phyloP scores from a whole-genome alignment of 2,113 vertebrate species.

The Leptobrachium ailaonicum region DNA sequence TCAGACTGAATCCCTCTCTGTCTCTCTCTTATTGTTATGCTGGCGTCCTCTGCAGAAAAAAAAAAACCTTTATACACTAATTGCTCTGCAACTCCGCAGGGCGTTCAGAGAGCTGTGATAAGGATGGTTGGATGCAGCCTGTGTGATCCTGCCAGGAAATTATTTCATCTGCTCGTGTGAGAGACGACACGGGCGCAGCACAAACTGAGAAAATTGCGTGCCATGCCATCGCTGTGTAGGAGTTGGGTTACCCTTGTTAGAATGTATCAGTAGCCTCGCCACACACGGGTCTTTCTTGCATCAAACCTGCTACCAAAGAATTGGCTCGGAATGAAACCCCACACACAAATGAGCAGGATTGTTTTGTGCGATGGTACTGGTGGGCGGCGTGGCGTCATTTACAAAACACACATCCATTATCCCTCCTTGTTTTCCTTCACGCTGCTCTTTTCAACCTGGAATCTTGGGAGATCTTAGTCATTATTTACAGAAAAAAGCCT shows the following conservation, averaged over 20 bases:
- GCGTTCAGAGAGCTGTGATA: conserved; percentile 49
- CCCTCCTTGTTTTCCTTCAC: no score
- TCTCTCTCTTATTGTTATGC: conserved; percentile 47
- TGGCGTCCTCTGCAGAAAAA: conserved; percentile 38
- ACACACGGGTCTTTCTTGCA: neutral
- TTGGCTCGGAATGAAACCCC: neutral
- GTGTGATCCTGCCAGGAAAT: conserved; percentile 46
- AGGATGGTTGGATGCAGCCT: conserved; percentile 45
- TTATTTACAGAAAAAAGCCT: no score
- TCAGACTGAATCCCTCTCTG: conserved; percentile 31
- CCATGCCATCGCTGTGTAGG: conserved; percentile 8
- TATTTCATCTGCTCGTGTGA: conserved; percentile 40
- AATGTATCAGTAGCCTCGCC: conserved; percentile 1
- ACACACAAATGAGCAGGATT: neutral
- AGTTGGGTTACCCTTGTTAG: conserved; percentile 29
- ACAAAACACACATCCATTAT: no score
- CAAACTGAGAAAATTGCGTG: conserved; percentile 25
- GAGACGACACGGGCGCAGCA: conserved; percentile 10
- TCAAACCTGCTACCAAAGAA: neutral
- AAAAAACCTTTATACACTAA: conserved; percentile 44
- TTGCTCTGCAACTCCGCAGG: conserved; percentile 47
- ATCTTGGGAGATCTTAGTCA: no score
- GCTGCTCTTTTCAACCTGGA: no score
- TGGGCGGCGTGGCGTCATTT: neutral
- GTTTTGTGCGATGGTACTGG: neutral